A percentile compares a stretch with the other conserved stretches of the same genome.
phyloP scores from a whole-genome alignment of 2,888 invertebrate species.

The Acholoe squamosa region DNA sequence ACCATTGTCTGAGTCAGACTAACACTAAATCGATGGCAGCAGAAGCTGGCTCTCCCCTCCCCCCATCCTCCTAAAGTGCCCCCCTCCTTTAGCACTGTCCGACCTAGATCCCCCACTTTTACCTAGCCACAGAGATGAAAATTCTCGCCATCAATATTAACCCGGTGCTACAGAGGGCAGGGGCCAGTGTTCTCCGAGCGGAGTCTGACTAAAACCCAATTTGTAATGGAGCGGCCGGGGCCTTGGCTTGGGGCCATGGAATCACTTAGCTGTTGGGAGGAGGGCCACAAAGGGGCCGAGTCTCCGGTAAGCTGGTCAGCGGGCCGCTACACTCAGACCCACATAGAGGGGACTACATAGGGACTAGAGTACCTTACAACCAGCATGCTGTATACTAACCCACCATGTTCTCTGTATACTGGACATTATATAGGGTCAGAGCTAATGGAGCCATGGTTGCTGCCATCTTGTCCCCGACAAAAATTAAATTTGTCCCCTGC shows the following conservation, averaged over 20 bases:
- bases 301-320: slow-evolving; percentile 54
- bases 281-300: slow-evolving; percentile 33
- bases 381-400: background rate
- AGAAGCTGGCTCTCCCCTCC: background rate
- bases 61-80: background rate
- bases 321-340: background rate
- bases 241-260: slow-evolving; percentile 25
- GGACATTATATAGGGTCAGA: too few species aligned
- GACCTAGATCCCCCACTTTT: background rate
- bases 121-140: background rate
- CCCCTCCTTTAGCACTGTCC: background rate
- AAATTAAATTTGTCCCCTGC: background rate
- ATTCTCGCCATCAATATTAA: background rate
- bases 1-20: background rate
- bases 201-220: slow-evolving; percentile 46
- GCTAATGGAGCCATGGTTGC: too few species aligned
- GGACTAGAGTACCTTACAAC: background rate
- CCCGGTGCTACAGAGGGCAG: background rate
- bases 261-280: slow-evolving; percentile 16
- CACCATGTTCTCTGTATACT: too few species aligned
- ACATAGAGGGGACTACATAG: background rate
- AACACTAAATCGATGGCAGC: background rate
- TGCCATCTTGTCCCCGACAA: background rate
- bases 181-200: background rate
- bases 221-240: background rate